A percentile compares a stretch with the other conserved stretches of the same genome.
These are phyloP conservation scores for Enoplosus armatus DNA, from an alignment of 2,797 vertebrate genomes.

Conservation along the genomic window DNA sequence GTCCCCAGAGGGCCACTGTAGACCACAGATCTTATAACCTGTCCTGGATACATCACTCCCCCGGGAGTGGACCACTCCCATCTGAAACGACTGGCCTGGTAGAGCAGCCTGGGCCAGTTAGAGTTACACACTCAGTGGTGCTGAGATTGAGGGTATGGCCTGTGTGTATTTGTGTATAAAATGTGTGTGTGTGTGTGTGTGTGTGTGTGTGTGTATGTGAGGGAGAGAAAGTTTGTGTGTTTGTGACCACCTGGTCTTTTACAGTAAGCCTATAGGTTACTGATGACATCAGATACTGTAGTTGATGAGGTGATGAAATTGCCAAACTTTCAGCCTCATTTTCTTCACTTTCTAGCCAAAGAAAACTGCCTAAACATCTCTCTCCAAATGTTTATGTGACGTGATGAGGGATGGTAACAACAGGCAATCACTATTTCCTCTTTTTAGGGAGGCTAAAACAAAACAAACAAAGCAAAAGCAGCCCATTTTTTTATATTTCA, in stretches of 20 bases:
- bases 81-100: constrained; percentile 55
- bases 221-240: neutral
- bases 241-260: constrained; percentile 1
- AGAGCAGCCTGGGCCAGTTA: constrained; percentile 48
- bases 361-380: neutral
- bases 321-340: neutral
- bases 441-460: neutral
- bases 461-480: constrained; percentile 5
- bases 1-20: constrained; percentile 84
- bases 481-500: neutral
- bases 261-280: neutral
- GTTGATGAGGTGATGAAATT: neutral
- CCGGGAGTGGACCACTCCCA: constrained; percentile 75
- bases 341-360: constrained; percentile 12
- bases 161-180: constrained; percentile 35
- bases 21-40: constrained; percentile 84
- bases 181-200: neutral
- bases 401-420: neutral
- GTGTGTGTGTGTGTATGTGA: neutral
- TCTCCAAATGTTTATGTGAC: constrained; percentile 6
- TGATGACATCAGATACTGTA: constrained; percentile 9
- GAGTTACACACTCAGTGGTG: constrained; percentile 58
- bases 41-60: constrained; percentile 83
- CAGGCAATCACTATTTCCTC: neutral
- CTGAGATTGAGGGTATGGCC: constrained; percentile 39